These are phyloP conservation scores for Drosophila sp. DNA, from an alignment of 1,140 invertebrate genomes.

Conservation along the genomic window DNA sequence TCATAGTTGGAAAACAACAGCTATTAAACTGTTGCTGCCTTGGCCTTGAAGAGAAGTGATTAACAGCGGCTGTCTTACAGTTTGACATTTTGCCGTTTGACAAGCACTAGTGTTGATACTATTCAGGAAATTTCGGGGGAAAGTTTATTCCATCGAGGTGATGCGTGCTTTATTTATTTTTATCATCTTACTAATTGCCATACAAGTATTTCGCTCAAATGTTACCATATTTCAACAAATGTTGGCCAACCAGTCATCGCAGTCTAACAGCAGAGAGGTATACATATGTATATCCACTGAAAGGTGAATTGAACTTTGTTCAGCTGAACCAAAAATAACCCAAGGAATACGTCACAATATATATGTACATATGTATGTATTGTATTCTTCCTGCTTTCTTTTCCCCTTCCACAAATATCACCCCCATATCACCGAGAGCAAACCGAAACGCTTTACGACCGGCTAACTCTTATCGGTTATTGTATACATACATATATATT, in stretches of 20 bases:
- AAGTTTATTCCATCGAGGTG: conserved; percentile 4
- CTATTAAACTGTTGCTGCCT: conserved; percentile 16
- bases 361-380: conserved; percentile 14
- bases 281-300: neutral
- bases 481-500: conserved; percentile 4
- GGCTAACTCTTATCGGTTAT: conserved; percentile 55
- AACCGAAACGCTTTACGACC: conserved; percentile 38
- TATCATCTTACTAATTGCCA: conserved; percentile 64
- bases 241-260: conserved; percentile 28
- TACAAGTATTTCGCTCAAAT: conserved; percentile 48
- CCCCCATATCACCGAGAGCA: neutral
- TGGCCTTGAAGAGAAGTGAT: conserved; percentile 40
- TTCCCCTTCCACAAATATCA: neutral
- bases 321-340: conserved; percentile 49
- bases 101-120: neutral
- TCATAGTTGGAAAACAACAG: neutral
- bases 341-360: conserved; percentile 51
- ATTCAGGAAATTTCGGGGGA: neutral
- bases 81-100: conserved; percentile 11
- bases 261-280: conserved; percentile 5
- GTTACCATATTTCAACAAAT: conserved; percentile 46
- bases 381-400: conserved; percentile 45
- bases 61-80: conserved; percentile 26
- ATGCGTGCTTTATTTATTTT: conserved; percentile 55
- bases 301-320: conserved; percentile 48